Evolutionary conservation across 1,140 invertebrate species (phyloP), one percentile per base, ranked within the genome.

Genomic region (Dolichoris vasculosae): DNA sequence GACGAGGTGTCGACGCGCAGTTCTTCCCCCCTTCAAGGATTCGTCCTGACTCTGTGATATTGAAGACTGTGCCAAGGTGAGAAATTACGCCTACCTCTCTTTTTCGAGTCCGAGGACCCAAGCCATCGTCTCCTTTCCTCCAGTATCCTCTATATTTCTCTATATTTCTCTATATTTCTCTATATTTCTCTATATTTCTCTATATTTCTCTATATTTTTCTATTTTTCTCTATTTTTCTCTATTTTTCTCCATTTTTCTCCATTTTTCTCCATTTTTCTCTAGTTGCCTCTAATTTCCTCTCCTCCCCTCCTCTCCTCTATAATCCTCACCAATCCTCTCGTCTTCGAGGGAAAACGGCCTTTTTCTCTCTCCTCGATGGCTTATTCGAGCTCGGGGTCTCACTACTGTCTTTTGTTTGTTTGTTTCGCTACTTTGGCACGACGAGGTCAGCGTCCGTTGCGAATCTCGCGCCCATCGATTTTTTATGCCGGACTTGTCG

Each of bases 1-100:
- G 91, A 90, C 20, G 90, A 92, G 90, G 90, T 90, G 89, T 87
- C 88, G 89, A 90, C 90, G 90, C 90, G 90, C 92, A 92, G 93
- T 93, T 93, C 91, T 90, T 90, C 92, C 89, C 90, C 38, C 32
- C 38, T 23, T 35, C 87, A 89, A 90, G 88, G 89, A 90, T 90
- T 92, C 90, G 90, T 91, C 91, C 90, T 92, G 89, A 85, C 38
- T 20, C 89, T 93, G 92, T 93, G 92, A 93, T 93, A 93, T 90
- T 92, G 90, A 89, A 93, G 90, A 92, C 89, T 93, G 92, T 93
- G 93, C 92, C 92, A 92, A 93, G 90, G 93, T 93, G 89, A 91
- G 91, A n/a, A 40, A 1, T 3, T 59, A 59, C 6, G 48, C 48
- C 26, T 26, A 26, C n/a, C n/a, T n/a, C n/a, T n/a, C n/a, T n/a